Base-by-base conservation (phyloP, 1,140 invertebrate species). In the Cheumatopsyche charites region DNA sequence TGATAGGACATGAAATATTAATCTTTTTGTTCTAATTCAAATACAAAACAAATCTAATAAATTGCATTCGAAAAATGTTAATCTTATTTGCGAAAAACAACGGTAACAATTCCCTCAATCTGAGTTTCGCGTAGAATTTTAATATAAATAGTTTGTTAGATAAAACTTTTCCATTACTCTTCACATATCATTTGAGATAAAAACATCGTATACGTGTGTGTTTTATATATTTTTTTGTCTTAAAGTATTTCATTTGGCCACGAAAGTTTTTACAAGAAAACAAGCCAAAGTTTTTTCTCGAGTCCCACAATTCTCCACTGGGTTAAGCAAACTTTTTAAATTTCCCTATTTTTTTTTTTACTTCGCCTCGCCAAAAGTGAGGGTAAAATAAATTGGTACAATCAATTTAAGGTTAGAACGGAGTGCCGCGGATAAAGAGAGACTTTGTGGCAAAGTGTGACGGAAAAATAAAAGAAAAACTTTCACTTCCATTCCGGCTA, bases 251-350 rank as follows among this genome's bases (percentile, higher is more conserved):
- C 63, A 66, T 47, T 43, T 47, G 63, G 43, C 63, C 19, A 43
- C 42, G 36, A 63, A 63, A 63, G 13, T 63, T 63, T 63, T 43
- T 42, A 41, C 62, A 43, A 43, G 63, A 66, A 66, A 66, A 66
- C 63, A 66, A 66, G 63, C 15, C 63, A 12, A 66, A 66, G 36
- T 66, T 68, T 63, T 42, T 15, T 17, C 47, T 25, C 25, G 29
- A 68, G 66, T 68, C 66, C 66, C 49, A 68, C 66, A 68, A 68
- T 68, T 68, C 66, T 68, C 66, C 47, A 41, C 63, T 66, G 63
- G 63, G 36, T 66, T 66, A 66, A 66, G 66, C 49, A 68, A 68
- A 68, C 66, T 68, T 68, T 68, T 68, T 68, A 68, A 68, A 68
- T 68, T 68, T 68, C 47, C 47, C 47, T 68, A 68, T 68, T 68